phyloP scores from a whole-genome alignment of 2,888 invertebrate species.

The Polylopha cassiicola region DNA sequence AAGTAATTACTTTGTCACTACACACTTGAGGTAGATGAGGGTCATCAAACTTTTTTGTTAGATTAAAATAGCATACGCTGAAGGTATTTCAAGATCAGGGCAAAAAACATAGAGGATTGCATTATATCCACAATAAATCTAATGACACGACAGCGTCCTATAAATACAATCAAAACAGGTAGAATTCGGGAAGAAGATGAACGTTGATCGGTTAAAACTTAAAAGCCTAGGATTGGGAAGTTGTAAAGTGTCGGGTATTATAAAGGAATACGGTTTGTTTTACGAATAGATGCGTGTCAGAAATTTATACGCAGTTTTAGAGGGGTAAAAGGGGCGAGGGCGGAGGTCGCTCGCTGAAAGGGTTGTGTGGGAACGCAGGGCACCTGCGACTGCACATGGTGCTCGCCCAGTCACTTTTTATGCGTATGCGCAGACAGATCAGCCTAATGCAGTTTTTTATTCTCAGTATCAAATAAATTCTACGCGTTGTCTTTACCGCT shows the following conservation, averaged over 20 bases:
- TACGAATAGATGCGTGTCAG: slow-evolving; percentile 28
- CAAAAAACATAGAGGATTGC: slow-evolving; percentile 69
- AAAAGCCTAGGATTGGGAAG: slow-evolving; percentile 24
- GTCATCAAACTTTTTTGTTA: slow-evolving; percentile 13
- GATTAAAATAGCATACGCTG: slow-evolving; percentile 16
- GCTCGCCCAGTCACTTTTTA: slow-evolving; percentile 65
- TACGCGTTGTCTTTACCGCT: no score
- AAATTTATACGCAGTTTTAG: slow-evolving; percentile 52
- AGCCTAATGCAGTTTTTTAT: slow-evolving; percentile 71
- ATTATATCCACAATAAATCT: slow-evolving; percentile 76
- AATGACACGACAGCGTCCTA: slow-evolving; percentile 75
- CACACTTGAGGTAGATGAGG: not conserved
- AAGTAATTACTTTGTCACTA: slow-evolving; percentile 8
- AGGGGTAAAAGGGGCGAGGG: slow-evolving; percentile 46
- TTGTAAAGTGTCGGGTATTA: slow-evolving; percentile 24
- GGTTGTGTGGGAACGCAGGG: slow-evolving; percentile 78
- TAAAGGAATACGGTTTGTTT: slow-evolving; percentile 27
- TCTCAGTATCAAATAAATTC: slow-evolving; percentile 39
- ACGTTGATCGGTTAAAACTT: slow-evolving; percentile 31
- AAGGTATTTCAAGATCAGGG: slow-evolving; percentile 44
- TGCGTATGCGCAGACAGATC: slow-evolving; percentile 67
- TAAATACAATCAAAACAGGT: slow-evolving; percentile 74
- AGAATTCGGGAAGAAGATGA: slow-evolving; percentile 67
- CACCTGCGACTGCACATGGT: slow-evolving; percentile 77
- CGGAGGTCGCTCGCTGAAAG: slow-evolving; percentile 66